Evolutionary conservation across 2,113 vertebrate species (phyloP).

Genomic region (Zosterops pallidus): DNA sequence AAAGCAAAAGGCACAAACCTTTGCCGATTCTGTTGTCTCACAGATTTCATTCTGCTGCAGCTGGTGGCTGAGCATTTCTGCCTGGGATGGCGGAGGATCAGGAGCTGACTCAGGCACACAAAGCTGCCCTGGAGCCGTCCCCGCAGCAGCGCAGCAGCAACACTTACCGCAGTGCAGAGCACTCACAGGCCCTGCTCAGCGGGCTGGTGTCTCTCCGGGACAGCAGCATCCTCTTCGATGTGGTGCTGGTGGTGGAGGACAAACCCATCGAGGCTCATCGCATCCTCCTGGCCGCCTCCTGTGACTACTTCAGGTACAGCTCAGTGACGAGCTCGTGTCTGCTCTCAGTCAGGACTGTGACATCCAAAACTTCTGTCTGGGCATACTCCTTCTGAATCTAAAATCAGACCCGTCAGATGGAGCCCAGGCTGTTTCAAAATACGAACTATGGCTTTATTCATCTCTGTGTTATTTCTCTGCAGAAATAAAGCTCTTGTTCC

Average conservation of each 20-base stretch:
- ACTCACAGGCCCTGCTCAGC: constrained; percentile 86
- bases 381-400: neutral
- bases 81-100: constrained; percentile 84
- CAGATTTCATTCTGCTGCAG: constrained; percentile 51
- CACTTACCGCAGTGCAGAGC: constrained; percentile 83
- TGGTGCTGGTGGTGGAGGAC: constrained; percentile 90
- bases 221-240: constrained; percentile 88
- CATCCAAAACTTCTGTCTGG: neutral
- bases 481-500: constrained; percentile 25
- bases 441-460: neutral
- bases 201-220: constrained; percentile 87
- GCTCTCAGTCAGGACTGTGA: neutral
- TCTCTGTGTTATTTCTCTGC: neutral
- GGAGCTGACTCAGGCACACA: constrained; percentile 64
- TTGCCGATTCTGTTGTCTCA: constrained; percentile 28
- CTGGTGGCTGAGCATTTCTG: constrained; percentile 16
- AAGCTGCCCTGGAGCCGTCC: constrained; percentile 49
- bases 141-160: constrained; percentile 73
- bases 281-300: constrained; percentile 92
- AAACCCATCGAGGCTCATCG: constrained; percentile 89
- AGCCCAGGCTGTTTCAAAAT: neutral
- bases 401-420: neutral
- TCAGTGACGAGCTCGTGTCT: neutral
- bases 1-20: constrained; percentile 27
- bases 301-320: constrained; percentile 93